These are phyloP conservation scores for Epicampocera succincta DNA, from an alignment of 2,888 invertebrate species.

Conservation along the genomic window DNA sequence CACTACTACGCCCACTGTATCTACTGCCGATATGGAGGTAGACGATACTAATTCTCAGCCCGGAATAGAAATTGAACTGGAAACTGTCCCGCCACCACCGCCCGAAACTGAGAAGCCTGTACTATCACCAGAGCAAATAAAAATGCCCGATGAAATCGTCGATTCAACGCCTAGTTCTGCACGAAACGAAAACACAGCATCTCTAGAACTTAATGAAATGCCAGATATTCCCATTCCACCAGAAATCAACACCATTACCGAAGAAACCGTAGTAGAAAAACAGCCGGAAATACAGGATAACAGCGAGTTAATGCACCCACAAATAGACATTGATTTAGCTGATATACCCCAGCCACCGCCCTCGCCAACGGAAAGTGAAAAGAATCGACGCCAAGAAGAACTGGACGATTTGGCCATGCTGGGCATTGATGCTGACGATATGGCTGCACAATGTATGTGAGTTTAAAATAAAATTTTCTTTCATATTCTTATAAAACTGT, in stretches of 20 bases:
- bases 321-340: conserved; percentile 75
- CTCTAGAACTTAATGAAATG: conserved; percentile 1
- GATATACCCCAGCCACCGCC: conserved; percentile 76
- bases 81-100: conserved; percentile 63
- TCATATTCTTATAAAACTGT: conserved; percentile 34
- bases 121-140: not conserved
- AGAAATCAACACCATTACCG: conserved; percentile 10
- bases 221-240: conserved; percentile 75
- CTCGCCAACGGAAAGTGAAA: conserved; percentile 80
- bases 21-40: conserved; percentile 65
- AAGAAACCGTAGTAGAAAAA: conserved; percentile 28
- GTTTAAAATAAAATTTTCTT: conserved; percentile 30
- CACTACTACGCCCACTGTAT: conserved; percentile 21
- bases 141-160: conserved; percentile 1
- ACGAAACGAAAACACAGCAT: not conserved
- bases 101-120: not conserved
- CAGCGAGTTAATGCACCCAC: conserved; percentile 21
- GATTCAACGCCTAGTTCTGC: not conserved
- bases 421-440: conserved; percentile 91
- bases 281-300: conserved; percentile 29
- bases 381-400: conserved; percentile 82
- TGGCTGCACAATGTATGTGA: conserved; percentile 82
- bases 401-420: conserved; percentile 91
- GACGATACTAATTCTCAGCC: conserved; percentile 51
- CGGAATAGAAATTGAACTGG: conserved; percentile 12